Conservation (phyloP, 2,797 vertebrate species). For the Corythornis leucogaster region DNA sequence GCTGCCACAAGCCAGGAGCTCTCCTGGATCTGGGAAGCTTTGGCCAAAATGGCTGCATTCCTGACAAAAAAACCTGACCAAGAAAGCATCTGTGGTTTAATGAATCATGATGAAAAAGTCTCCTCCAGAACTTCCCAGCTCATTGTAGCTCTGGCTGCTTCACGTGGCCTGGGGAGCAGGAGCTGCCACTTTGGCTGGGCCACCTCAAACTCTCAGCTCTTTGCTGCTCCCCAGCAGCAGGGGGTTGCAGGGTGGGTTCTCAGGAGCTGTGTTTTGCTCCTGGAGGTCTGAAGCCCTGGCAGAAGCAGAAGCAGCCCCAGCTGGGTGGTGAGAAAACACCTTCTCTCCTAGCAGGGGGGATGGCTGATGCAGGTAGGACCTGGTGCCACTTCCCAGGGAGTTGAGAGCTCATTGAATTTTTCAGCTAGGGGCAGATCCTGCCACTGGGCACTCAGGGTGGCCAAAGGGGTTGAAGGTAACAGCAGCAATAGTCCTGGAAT, state of each 20-base stretch:
- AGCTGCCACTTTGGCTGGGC: not conserved
- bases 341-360: not conserved
- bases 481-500: not conserved
- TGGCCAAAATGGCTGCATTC: not conserved
- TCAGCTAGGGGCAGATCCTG: not conserved
- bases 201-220: not conserved
- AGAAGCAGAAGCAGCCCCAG: not conserved
- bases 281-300: not conserved
- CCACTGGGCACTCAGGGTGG: not conserved
- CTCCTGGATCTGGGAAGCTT: not conserved
- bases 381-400: not conserved
- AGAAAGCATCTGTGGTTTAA: slow-evolving; percentile 4
- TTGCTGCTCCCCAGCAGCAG: not conserved
- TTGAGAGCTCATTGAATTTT: not conserved
- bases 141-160: not conserved
- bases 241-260: not conserved
- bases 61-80: not conserved
- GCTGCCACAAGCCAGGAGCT: slow-evolving; percentile 13
- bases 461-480: not conserved
- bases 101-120: slow-evolving; percentile 28
- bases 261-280: not conserved
- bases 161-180: fast-evolving
- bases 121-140: not conserved
- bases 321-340: not conserved
- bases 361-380: not conserved